Evolutionary conservation across 2,113 vertebrate species (phyloP).

Genomic region (Prunella himalayana): DNA sequence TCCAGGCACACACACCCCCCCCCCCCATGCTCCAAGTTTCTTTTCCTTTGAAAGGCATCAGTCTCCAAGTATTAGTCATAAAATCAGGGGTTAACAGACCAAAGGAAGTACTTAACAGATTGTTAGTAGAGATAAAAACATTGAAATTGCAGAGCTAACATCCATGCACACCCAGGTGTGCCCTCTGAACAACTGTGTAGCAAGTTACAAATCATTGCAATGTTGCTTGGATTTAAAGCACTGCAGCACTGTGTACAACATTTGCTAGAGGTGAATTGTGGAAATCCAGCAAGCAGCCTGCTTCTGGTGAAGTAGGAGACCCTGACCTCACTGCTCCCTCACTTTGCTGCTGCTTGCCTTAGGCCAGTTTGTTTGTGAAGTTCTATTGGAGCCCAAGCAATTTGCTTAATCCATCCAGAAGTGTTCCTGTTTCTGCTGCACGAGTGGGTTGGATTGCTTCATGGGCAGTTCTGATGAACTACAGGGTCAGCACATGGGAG

Average conservation of each 20-base stretch:
- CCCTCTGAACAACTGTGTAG: background rate
- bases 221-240: background rate
- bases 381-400: background rate
- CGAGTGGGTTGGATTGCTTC: background rate
- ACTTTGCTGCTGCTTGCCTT: background rate
- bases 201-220: background rate
- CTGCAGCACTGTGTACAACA: background rate
- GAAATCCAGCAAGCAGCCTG: background rate
- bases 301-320: background rate
- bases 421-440: background rate
- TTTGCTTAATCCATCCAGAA: background rate
- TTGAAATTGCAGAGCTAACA: background rate
- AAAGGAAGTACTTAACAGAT: background rate
- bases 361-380: background rate
- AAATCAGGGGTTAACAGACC: background rate
- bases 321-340: background rate
- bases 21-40: background rate
- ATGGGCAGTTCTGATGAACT: background rate
- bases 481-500: background rate
- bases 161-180: background rate
- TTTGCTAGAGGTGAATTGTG: background rate
- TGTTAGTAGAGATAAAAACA: background rate
- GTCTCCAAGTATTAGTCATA: background rate
- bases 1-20: background rate
- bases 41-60: background rate